These are phyloP conservation scores for Glareola pratincola DNA, from an alignment of 2,113 vertebrate species.

Conservation along the genomic window DNA sequence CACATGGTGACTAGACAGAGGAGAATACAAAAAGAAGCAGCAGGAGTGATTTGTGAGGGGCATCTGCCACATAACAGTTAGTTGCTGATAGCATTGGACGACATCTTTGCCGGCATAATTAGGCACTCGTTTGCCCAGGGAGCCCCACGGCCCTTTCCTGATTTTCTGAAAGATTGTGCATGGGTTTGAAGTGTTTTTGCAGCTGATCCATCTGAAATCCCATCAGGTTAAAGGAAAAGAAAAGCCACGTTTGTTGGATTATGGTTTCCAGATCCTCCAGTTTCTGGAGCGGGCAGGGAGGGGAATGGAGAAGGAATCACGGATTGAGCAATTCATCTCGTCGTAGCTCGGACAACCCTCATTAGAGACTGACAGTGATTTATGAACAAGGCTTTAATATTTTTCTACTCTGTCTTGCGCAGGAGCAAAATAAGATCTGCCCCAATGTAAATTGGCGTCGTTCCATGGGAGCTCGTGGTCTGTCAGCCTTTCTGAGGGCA, in stretches of 20 bases:
- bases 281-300: background rate
- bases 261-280: conserved; percentile 12
- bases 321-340: background rate
- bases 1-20: background rate
- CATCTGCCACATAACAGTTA: background rate
- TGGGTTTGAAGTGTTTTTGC: conserved; percentile 40
- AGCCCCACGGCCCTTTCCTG: rapidly evolving
- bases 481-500: background rate
- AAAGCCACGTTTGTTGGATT: conserved; percentile 42
- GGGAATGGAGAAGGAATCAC: background rate
- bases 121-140: background rate
- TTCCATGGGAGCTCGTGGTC: background rate
- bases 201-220: conserved; percentile 30
- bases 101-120: background rate
- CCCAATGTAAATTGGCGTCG: rapidly evolving
- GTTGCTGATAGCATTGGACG: background rate
- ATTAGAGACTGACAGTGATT: background rate
- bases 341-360: background rate
- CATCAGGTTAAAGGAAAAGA: background rate
- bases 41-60: background rate
- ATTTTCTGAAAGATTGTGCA: background rate
- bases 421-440: background rate
- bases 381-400: background rate
- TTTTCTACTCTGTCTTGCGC: background rate
- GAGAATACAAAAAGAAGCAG: background rate